Percentiles rank a stretch among this genome's conserved stretches.
These are phyloP conservation scores for Coelinius sp. DNA, from an alignment of 2,888 invertebrate species.

Conservation along the genomic window DNA sequence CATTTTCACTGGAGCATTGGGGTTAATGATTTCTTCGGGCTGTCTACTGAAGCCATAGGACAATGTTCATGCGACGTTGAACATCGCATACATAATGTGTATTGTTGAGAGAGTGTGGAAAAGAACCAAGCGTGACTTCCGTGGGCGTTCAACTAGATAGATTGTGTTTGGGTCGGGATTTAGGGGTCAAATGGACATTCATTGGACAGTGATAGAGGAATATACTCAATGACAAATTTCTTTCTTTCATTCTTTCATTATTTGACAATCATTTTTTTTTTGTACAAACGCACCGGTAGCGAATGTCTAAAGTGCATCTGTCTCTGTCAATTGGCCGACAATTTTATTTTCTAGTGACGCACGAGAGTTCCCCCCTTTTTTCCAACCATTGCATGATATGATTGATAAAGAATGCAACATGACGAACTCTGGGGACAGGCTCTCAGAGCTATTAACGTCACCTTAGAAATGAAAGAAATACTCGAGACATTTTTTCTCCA, in stretches of 20 bases:
- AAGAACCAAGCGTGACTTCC: conserved; percentile 28
- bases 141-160: conserved; percentile 5
- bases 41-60: conserved; percentile 25
- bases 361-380: conserved; percentile 10
- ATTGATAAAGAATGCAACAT: conserved; percentile 17
- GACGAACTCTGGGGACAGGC: neutral
- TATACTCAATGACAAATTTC: no score
- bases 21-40: neutral
- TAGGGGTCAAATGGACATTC: neutral
- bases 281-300: neutral
- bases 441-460: neutral
- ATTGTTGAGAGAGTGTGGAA: conserved; percentile 3
- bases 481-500: neutral
- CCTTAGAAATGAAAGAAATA: neutral
- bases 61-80: conserved; percentile 6
- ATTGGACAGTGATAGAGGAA: neutral
- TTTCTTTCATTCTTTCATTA: neutral
- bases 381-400: conserved; percentile 1
- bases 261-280: neutral
- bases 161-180: conserved; percentile 10
- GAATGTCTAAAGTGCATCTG: neutral
- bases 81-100: neutral
- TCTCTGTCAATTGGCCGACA: neutral
- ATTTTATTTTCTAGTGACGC: conserved; percentile 5
- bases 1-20: neutral